Conservation (phyloP, 2,797 vertebrate genomes). For the Naso thynnoides region DNA sequence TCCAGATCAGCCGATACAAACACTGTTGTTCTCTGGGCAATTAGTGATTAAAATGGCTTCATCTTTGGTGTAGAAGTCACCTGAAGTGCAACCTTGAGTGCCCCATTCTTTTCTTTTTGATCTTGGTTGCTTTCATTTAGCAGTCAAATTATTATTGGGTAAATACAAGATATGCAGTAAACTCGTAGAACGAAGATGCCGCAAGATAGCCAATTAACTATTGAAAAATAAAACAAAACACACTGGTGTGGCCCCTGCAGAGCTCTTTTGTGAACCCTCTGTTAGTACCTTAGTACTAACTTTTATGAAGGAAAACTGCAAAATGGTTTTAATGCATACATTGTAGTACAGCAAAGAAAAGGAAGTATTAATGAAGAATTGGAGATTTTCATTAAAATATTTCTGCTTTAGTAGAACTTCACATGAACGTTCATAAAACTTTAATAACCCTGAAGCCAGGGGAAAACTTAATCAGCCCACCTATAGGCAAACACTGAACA, state of each 20-base stretch:
- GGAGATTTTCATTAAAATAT: constrained; percentile 1
- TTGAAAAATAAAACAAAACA: too few relatives aligned
- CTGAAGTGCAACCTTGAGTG: neutral
- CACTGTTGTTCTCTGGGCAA: neutral
- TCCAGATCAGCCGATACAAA: neutral
- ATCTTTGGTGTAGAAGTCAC: neutral
- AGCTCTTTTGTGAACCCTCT: constrained; percentile 16
- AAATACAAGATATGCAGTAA: neutral
- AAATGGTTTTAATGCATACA: constrained; percentile 8
- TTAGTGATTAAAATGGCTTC: neutral
- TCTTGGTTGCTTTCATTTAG: neutral
- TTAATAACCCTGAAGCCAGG: constrained; percentile 1
- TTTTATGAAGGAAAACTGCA: neutral
- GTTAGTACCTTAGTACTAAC: too few relatives aligned
- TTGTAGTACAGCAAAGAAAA: neutral
- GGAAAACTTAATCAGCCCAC: constrained; percentile 5
- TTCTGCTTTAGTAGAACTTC: neutral
- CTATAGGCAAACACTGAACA: neutral
- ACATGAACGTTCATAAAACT: constrained; percentile 6
- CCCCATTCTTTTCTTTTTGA: neutral
- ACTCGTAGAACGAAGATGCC: neutral
- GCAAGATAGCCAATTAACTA: too few relatives aligned
- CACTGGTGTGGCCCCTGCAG: too few relatives aligned
- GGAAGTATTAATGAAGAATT: neutral
- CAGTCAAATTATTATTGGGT: neutral